Percentiles rank a stretch among this genome's conserved stretches.
Conservation (phyloP, 2,797 vertebrate genomes). For the Alectoris magna region DNA sequence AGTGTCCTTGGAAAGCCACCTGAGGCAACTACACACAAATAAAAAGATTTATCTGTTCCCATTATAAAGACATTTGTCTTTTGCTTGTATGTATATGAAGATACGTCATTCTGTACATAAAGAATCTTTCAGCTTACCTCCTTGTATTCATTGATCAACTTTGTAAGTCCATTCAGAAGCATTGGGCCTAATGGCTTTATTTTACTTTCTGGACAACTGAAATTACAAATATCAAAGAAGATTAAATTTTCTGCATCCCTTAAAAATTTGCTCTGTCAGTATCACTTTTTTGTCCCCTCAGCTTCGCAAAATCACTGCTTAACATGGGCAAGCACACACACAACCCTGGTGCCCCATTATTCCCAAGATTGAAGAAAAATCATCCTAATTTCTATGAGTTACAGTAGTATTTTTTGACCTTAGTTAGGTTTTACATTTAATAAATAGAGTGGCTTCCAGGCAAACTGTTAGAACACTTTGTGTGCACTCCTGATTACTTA, state of each 20-base stretch:
- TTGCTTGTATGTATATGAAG: neutral
- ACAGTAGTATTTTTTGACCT: neutral
- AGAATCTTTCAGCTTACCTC: conserved; percentile 84
- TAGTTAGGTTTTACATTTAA: neutral
- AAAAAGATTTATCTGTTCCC: neutral
- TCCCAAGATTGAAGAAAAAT: neutral
- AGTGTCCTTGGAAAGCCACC: neutral
- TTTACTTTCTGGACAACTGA: conserved; percentile 95
- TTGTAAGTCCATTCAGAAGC: conserved; percentile 98
- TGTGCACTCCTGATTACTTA: conserved; percentile 74
- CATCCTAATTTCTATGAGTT: neutral
- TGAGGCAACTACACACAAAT: neutral
- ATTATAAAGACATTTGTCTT: neutral
- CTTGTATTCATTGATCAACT: conserved; percentile 98
- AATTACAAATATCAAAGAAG: conserved; percentile 61
- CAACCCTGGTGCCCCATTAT: neutral
- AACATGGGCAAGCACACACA: neutral
- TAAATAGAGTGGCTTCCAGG: neutral
- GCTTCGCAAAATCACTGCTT: neutral
- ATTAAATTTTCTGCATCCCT: neutral
- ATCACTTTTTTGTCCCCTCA: neutral
- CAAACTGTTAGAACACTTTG: neutral
- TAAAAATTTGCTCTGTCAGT: neutral
- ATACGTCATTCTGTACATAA: neutral
- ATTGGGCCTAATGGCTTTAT: conserved; percentile 95